A percentile compares a stretch with the other conserved stretches of the same genome.
phyloP scores from a whole-genome alignment of 2,888 invertebrate species.

The Keiferia lycopersicella region DNA sequence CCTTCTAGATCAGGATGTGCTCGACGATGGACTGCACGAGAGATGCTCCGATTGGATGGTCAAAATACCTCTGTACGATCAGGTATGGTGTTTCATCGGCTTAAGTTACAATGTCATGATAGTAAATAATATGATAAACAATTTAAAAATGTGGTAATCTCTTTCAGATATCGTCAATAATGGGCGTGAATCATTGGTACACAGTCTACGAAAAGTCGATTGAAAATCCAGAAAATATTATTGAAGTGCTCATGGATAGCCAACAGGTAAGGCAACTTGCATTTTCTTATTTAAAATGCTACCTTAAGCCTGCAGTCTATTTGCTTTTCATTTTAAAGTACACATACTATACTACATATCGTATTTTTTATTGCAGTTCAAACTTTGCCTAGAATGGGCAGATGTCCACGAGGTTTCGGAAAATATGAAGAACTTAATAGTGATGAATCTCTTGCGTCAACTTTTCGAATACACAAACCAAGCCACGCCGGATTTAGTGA shows the following conservation, averaged over 20 bases:
- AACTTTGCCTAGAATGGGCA: slow-evolving; percentile 86
- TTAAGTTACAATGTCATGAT: background rate
- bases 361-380: slow-evolving; percentile 66
- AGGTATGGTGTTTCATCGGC: slow-evolving; percentile 58
- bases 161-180: slow-evolving; percentile 78
- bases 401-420: slow-evolving; percentile 82
- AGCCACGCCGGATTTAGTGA: slow-evolving; percentile 66
- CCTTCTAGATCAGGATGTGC: slow-evolving; percentile 57
- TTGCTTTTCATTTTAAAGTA: background rate
- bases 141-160: background rate
- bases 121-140: background rate
- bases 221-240: slow-evolving; percentile 76
- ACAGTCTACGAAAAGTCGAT: slow-evolving; percentile 79
- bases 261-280: slow-evolving; percentile 64
- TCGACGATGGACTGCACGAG: slow-evolving; percentile 67
- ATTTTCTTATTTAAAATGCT: background rate
- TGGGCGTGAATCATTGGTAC: slow-evolving; percentile 82
- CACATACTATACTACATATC: too few species aligned
- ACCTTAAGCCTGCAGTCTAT: background rate
- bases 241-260: slow-evolving; percentile 78
- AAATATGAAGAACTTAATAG: slow-evolving; percentile 78
- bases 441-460: slow-evolving; percentile 77
- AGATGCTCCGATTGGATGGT: slow-evolving; percentile 80
- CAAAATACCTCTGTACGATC: slow-evolving; percentile 84
- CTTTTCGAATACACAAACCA: slow-evolving; percentile 78